Evolutionary conservation across 2,888 invertebrate genomes (phyloP).

Genomic region (Rhagophthalmus giganteus): DNA sequence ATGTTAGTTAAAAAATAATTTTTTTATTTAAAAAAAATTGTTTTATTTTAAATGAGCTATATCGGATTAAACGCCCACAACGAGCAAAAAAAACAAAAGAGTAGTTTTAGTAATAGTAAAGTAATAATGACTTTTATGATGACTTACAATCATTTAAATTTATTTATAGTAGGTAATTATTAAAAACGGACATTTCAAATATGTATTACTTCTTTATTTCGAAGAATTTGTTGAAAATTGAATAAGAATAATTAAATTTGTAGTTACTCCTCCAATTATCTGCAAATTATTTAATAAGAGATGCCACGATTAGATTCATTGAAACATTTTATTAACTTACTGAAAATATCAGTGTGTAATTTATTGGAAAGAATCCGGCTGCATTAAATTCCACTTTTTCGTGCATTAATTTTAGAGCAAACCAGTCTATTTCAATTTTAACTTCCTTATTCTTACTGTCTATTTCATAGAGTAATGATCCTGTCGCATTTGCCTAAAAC

Average conservation of each 20-base stretch:
- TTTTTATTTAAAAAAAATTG: no score
- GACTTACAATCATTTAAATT: no score
- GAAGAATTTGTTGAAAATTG: no score
- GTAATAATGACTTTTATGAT: no score
- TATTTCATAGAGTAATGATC: constrained; percentile 44
- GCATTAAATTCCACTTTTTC: constrained; percentile 46
- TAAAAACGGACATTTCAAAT: no score
- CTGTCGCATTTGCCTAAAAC: constrained; percentile 43
- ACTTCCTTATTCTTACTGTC: constrained; percentile 43
- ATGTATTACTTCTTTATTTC: no score
- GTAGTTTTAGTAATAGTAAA: no score
- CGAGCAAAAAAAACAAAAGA: no score
- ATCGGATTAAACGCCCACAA: no score
- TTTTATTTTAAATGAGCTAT: no score
- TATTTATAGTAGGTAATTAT: no score
- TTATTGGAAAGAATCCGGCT: constrained; percentile 47
- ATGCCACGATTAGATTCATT: not conserved
- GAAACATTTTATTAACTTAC: constrained; percentile 39
- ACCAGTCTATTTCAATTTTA: constrained; percentile 47
- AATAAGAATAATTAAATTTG: constrained; percentile 47
- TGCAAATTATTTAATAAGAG: constrained; percentile 33
- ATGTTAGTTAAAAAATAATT: no score
- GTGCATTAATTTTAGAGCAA: constrained; percentile 48
- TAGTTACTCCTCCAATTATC: constrained; percentile 46
- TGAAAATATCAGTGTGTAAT: constrained; percentile 45